Conservation (phyloP, 2,888 invertebrate genomes). For the Allophyes oxyacanthae region DNA sequence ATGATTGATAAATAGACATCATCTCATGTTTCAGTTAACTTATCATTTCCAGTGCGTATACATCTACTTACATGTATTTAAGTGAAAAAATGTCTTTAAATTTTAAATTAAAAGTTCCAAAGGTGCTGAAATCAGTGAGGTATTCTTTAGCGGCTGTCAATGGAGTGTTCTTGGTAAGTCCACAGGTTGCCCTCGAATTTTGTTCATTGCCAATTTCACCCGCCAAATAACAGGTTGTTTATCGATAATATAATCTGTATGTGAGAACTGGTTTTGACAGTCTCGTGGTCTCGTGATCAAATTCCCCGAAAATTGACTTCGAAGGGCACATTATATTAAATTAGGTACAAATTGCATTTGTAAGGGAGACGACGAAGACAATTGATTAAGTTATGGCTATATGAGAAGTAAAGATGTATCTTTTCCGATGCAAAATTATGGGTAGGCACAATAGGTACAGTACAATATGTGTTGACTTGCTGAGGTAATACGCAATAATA, state of each 20-base stretch:
- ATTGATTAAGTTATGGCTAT: not conserved
- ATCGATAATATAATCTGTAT: constrained; percentile 12
- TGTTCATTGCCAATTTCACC: constrained; percentile 25
- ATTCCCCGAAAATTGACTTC: not conserved
- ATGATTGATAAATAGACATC: constrained; percentile 73
- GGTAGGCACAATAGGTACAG: too few species aligned
- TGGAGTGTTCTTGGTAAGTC: constrained; percentile 92
- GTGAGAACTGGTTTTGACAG: constrained; percentile 10
- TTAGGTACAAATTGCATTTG: too few species aligned
- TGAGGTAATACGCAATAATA: too few species aligned
- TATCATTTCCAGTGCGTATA: constrained; percentile 54
- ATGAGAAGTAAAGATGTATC: too few species aligned
- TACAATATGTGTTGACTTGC: too few species aligned
- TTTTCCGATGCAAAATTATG: too few species aligned
- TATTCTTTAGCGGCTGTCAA: constrained; percentile 93
- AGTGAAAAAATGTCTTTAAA: constrained; percentile 59
- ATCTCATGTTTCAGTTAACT: constrained; percentile 71
- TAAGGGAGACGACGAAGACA: not conserved
- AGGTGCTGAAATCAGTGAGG: constrained; percentile 87
- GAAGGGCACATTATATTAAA: not conserved
- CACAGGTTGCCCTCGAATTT: constrained; percentile 6
- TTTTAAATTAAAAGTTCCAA: constrained; percentile 87
- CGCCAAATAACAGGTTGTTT: constrained; percentile 9
- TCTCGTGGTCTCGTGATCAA: constrained; percentile 50
- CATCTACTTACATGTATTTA: constrained; percentile 36